Conservation (phyloP, 2,888 invertebrate genomes). For the Lasioglossum zephyrum region DNA sequence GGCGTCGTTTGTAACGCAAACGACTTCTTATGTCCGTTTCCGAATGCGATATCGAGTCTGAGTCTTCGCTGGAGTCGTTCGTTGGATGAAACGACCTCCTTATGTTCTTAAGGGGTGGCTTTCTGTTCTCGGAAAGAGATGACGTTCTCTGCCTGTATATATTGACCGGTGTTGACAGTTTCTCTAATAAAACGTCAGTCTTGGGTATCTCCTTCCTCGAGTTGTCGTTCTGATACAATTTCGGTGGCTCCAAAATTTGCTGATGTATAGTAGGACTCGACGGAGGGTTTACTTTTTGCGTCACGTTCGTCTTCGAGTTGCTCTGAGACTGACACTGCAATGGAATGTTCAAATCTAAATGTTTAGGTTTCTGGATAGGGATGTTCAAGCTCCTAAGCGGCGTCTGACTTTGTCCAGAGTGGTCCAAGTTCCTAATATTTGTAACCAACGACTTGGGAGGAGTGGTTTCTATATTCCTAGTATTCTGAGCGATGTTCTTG, state of each 20-base stretch:
- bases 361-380: constrained; percentile 76
- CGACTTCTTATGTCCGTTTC: constrained; percentile 86
- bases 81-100: constrained; percentile 81
- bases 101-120: constrained; percentile 75
- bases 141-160: constrained; percentile 80
- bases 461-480: constrained; percentile 72
- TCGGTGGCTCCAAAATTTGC: constrained; percentile 80
- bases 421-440: constrained; percentile 71
- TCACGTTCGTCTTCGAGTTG: constrained; percentile 64
- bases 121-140: constrained; percentile 80
- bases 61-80: constrained; percentile 82
- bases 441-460: constrained; percentile 61
- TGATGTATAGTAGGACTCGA: constrained; percentile 75
- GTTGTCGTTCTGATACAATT: constrained; percentile 79
- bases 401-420: constrained; percentile 55
- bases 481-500: constrained; percentile 79
- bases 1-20: constrained; percentile 78
- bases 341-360: constrained; percentile 76
- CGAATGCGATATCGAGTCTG: constrained; percentile 85
- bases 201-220: constrained; percentile 67
- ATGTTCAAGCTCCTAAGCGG: constrained; percentile 66
- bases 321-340: constrained; percentile 65
- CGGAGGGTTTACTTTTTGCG: constrained; percentile 66
- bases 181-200: constrained; percentile 71
- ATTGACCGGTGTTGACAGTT: constrained; percentile 65